Percentiles rank a stretch among this genome's conserved stretches.
These are phyloP conservation scores for Glossophaga mutica DNA, from an alignment of 2,797 vertebrate species.

Conservation along the genomic window DNA sequence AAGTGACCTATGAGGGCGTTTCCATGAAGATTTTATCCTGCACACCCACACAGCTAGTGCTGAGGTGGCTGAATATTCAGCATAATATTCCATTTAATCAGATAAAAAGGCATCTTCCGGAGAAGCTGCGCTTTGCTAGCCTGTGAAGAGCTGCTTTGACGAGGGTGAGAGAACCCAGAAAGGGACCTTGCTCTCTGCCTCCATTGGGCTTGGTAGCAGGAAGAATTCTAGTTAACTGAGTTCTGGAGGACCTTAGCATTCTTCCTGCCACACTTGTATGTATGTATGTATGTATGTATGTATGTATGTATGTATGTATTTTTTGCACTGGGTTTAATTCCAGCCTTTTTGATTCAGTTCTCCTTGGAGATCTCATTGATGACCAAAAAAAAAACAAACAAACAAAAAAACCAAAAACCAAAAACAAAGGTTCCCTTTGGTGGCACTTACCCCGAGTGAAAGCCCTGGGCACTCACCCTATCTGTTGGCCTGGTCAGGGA, in stretches of 20 bases:
- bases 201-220: background rate
- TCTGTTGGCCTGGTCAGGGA: background rate
- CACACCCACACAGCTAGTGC: constrained; percentile 66
- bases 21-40: constrained; percentile 70
- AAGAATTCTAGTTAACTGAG: background rate
- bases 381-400: background rate
- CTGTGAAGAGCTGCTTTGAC: background rate
- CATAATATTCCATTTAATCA: constrained; percentile 65
- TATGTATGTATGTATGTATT: background rate
- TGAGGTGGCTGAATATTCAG: constrained; percentile 40
- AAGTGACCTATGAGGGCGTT: constrained; percentile 66
- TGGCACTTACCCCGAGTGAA: background rate
- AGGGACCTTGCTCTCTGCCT: constrained; percentile 8
- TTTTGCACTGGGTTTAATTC: background rate
- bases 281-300: too few relatives aligned
- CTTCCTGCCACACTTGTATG: background rate
- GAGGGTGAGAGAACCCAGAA: background rate
- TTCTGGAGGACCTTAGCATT: background rate
- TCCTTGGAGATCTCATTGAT: background rate
- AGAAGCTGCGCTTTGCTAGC: background rate
- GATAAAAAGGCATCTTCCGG: constrained; percentile 37
- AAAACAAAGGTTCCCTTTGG: background rate
- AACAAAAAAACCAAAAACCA: too few relatives aligned
- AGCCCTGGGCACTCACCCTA: background rate
- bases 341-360: constrained; percentile 22